phyloP scores from a whole-genome alignment of 2,888 invertebrate genomes.

The Tenthredo amoena region DNA sequence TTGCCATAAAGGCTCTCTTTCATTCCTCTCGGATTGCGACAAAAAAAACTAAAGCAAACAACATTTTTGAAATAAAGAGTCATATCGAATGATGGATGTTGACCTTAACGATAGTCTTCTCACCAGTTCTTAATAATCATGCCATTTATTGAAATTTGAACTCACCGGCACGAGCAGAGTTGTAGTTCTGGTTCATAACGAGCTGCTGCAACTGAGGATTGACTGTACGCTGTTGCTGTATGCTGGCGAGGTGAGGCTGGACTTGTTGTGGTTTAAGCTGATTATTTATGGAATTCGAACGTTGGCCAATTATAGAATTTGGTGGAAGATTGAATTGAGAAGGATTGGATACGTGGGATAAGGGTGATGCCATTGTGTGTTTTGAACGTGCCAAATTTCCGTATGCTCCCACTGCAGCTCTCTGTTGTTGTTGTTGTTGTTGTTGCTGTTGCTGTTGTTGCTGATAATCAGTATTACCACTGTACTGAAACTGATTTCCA shows the following conservation, averaged over 20 bases:
- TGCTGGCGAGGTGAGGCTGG: constrained; percentile 72
- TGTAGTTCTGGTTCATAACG: constrained; percentile 72
- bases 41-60: not conserved
- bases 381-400: constrained; percentile 73
- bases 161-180: constrained; percentile 71
- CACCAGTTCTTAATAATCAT: not conserved
- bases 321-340: constrained; percentile 70
- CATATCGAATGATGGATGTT: not conserved
- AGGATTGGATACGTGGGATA: constrained; percentile 68
- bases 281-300: constrained; percentile 75
- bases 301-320: constrained; percentile 71
- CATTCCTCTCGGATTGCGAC: not conserved
- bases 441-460: constrained; percentile 70
- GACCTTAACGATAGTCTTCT: not conserved
- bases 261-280: constrained; percentile 80
- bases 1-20: not conserved
- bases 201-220: constrained; percentile 69
- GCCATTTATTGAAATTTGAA: constrained; percentile 21
- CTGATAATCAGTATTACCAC: constrained; percentile 69
- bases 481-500: constrained; percentile 71
- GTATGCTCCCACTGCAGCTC: constrained; percentile 68
- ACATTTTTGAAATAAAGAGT: not conserved
- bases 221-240: constrained; percentile 75
- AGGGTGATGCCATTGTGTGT: constrained; percentile 69
- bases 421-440: constrained; percentile 69